Conservation (phyloP, 2,888 invertebrate species). For the Synergus laeviventris region DNA sequence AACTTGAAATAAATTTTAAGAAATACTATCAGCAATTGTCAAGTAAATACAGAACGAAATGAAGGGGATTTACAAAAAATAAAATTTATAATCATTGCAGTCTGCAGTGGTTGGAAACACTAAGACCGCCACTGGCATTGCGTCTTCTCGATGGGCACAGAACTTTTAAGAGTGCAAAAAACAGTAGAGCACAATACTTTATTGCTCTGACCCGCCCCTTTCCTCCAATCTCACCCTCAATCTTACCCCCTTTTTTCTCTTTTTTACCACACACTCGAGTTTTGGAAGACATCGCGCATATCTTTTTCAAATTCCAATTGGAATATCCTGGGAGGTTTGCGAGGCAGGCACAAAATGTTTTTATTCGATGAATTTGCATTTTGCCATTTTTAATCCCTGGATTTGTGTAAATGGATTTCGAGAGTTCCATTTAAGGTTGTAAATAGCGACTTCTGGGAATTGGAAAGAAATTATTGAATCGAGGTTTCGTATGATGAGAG, state of each 20-base stretch:
- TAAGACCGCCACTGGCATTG: conserved; percentile 59
- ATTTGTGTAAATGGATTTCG: conserved; percentile 28
- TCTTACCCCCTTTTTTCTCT: conserved; percentile 1
- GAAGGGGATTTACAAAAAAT: neutral
- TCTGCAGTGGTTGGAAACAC: conserved; percentile 8
- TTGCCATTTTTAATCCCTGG: conserved; percentile 21
- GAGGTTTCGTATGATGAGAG: neutral
- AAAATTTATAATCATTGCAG: conserved; percentile 12
- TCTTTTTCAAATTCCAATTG: conserved; percentile 18
- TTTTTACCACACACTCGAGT: conserved; percentile 30
- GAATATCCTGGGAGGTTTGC: conserved; percentile 5
- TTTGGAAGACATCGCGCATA: conserved; percentile 1
- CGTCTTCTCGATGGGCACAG: conserved; percentile 63
- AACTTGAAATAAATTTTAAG: neutral
- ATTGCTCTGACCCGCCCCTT: conserved; percentile 60
- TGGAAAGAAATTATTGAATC: neutral
- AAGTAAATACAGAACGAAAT: neutral
- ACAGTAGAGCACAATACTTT: conserved; percentile 65
- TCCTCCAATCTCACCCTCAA: conserved; percentile 8
- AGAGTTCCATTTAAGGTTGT: conserved; percentile 26
- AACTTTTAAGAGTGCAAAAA: conserved; percentile 65
- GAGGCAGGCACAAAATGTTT: neutral
- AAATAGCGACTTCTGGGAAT: neutral
- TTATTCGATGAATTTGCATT: conserved; percentile 28
- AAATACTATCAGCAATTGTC: neutral